Evolutionary conservation across 2,797 vertebrate genomes (phyloP).

Genomic region (Babyrousa celebensis): DNA sequence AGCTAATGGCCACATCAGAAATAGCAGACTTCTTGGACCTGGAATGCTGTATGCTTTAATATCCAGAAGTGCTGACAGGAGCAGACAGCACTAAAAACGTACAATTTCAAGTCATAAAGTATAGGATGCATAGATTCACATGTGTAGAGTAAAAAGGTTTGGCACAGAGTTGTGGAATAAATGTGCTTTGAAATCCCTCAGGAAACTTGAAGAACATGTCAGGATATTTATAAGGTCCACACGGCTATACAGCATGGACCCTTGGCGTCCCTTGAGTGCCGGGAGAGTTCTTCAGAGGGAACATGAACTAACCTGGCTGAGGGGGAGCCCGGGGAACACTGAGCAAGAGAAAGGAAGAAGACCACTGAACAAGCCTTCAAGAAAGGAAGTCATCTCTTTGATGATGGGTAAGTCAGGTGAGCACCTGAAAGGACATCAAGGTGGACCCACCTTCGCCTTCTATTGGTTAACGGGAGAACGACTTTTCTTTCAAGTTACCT

Average conservation of each 20-base stretch:
- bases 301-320: not conserved
- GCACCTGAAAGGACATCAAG: not conserved
- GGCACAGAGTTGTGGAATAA: not conserved
- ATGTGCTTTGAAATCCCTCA: not conserved
- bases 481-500: not conserved
- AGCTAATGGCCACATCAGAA: not conserved
- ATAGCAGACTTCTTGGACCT: not conserved
- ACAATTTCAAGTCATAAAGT: not conserved
- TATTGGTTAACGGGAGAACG: not conserved
- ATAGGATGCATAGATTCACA: not conserved
- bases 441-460: not conserved
- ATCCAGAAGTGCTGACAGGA: not conserved
- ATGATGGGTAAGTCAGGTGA: no score
- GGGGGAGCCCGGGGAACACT: accelerated
- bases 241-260: no score
- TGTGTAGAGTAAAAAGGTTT: not conserved
- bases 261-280: not conserved
- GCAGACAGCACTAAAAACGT: not conserved
- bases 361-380: not conserved
- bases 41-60: not conserved
- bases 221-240: not conserved
- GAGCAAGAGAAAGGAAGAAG: not conserved
- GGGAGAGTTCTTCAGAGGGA: not conserved
- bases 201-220: not conserved
- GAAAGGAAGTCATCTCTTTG: not conserved